Conservation (phyloP, 64 coral and sea anemone genomes). For the Catalaphyllia jardinei region DNA sequence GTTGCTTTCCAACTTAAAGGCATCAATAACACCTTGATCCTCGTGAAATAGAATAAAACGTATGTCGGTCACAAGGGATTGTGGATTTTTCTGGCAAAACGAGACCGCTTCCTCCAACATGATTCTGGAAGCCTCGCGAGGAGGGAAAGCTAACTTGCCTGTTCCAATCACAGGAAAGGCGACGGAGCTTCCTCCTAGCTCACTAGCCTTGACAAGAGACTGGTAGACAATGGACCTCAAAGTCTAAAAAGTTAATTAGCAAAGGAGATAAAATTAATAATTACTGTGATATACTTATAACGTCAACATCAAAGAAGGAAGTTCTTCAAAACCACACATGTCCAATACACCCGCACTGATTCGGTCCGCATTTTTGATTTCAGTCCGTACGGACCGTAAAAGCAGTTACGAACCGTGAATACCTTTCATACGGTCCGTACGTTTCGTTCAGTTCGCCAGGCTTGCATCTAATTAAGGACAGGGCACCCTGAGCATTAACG, state of each 20-base stretch:
- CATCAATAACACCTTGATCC: conserved; percentile 4
- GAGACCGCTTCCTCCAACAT: conserved; percentile 40
- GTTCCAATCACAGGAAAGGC: conserved; percentile 70
- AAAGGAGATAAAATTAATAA: no score
- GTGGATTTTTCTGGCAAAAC: neutral
- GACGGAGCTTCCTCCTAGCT: conserved; percentile 27
- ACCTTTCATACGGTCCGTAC: no score
- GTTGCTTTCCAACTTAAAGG: conserved; percentile 29
- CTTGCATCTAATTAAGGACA: no score
- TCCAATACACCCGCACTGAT: no score
- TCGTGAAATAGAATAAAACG: conserved; percentile 50
- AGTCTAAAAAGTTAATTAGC: conserved; percentile 1
- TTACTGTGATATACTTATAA: no score
- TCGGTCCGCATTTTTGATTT: no score
- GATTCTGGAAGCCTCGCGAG: conserved; percentile 13
- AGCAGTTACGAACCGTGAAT: no score
- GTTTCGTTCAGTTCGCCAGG: no score
- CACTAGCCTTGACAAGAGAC: conserved; percentile 10
- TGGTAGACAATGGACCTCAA: conserved; percentile 27
- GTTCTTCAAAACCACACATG: no score
- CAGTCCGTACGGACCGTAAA: no score
- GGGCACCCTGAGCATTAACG: no score
- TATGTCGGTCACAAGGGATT: conserved; percentile 11
- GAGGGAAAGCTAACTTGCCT: conserved; percentile 41
- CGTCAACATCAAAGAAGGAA: no score